Conservation (phyloP, 2,888 invertebrate genomes). For the Spodoptera littoralis region DNA sequence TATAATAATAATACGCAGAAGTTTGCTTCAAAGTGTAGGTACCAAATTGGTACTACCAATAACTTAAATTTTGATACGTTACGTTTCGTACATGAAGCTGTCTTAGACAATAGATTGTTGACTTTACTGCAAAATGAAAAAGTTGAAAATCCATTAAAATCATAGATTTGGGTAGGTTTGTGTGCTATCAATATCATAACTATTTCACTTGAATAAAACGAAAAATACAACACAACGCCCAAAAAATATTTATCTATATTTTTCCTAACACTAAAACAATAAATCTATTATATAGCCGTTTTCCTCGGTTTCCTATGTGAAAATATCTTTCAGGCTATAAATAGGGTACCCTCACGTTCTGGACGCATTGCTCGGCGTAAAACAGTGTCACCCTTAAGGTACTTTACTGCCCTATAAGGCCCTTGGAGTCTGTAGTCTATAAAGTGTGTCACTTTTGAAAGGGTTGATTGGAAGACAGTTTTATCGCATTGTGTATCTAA, state of each 20-base stretch:
- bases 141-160: too few species aligned
- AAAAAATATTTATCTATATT: neutral
- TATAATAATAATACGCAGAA: too few species aligned
- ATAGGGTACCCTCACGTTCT: slow-evolving; percentile 35
- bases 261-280: slow-evolving; percentile 7
- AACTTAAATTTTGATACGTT: too few species aligned
- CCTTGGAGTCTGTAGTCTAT: slow-evolving; percentile 44
- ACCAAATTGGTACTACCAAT: too few species aligned
- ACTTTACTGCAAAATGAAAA: too few species aligned
- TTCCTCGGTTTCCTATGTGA: slow-evolving; percentile 23
- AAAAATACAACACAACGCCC: neutral
- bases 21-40: too few species aligned
- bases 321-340: slow-evolving; percentile 44
- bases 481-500: slow-evolving; percentile 41
- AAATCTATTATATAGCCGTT: slow-evolving; percentile 30
- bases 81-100: too few species aligned
- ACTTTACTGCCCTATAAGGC: slow-evolving; percentile 46
- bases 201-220: too few species aligned
- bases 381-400: slow-evolving; percentile 53
- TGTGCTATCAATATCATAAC: too few species aligned
- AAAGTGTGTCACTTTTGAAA: slow-evolving; percentile 50
- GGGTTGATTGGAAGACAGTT: slow-evolving; percentile 49
- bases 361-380: slow-evolving; percentile 35
- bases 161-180: too few species aligned
- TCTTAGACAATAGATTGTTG: too few species aligned